Conservation (phyloP, 2,888 invertebrate genomes). For the Tribolium freemani region DNA sequence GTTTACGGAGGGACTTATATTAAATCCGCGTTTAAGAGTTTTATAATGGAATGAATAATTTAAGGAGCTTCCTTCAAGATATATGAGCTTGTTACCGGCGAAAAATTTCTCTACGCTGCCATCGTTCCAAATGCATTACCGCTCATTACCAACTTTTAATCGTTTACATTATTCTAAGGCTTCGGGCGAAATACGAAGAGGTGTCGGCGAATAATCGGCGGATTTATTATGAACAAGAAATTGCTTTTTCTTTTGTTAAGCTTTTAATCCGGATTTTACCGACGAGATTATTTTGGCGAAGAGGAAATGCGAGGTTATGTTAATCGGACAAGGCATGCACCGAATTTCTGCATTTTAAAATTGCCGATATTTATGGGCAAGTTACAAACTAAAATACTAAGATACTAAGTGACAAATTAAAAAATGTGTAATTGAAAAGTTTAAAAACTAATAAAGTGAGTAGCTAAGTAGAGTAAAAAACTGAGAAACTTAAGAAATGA, state of each 20-base stretch:
- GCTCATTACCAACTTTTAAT: constrained; percentile 32
- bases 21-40: constrained; percentile 64
- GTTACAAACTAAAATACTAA: too few species aligned
- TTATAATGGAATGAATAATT: constrained; percentile 67
- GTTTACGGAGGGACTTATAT: constrained; percentile 60
- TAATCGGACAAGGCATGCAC: too few species aligned
- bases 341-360: too few species aligned
- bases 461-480: too few species aligned
- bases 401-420: too few species aligned
- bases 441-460: too few species aligned
- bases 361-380: too few species aligned
- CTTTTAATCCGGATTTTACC: background rate
- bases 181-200: background rate
- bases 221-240: background rate
- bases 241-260: background rate
- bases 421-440: too few species aligned
- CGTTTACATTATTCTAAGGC: constrained; percentile 19
- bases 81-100: constrained; percentile 55
- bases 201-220: background rate
- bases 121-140: constrained; percentile 25
- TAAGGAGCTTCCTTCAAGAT: constrained; percentile 59
- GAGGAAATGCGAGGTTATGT: background rate
- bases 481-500: too few species aligned
- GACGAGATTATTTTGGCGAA: background rate
- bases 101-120: constrained; percentile 23